Percentiles rank a stretch among this genome's conserved stretches.
Evolutionary conservation across 2,797 vertebrate genomes (phyloP).

Genomic region (Parotocinclus haroldoi): DNA sequence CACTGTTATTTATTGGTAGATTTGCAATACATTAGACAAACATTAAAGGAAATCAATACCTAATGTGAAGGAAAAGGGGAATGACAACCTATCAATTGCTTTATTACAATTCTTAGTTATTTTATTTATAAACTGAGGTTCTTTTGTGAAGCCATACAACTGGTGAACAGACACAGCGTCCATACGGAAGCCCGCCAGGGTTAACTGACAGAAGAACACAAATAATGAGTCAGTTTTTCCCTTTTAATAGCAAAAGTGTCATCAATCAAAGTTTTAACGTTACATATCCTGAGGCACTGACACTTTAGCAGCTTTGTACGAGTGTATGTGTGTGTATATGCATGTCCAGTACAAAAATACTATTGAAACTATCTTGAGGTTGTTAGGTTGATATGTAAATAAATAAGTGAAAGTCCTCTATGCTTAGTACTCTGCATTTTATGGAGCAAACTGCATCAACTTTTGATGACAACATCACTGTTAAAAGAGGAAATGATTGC

Average conservation of each 20-base stretch:
- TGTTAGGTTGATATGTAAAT: conserved; percentile 14
- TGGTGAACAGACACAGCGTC: conserved; percentile 40
- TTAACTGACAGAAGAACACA: conserved; percentile 30
- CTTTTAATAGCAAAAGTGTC: conserved; percentile 29
- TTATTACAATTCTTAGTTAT: conserved; percentile 37
- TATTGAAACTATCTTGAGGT: conserved; percentile 7
- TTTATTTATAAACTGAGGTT: conserved; percentile 43
- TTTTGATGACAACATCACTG: not conserved
- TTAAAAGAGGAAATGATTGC: conserved; percentile 33
- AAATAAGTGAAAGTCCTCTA: not conserved
- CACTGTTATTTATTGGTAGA: conserved; percentile 50
- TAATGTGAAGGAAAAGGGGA: conserved; percentile 42
- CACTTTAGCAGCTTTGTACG: conserved; percentile 35
- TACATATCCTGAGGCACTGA: conserved; percentile 39
- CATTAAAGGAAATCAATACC: conserved; percentile 54
- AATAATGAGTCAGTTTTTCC: conserved; percentile 38
- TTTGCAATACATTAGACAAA: conserved; percentile 57
- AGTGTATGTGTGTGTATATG: conserved; percentile 10
- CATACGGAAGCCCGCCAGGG: conserved; percentile 30
- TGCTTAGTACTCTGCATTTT: not conserved
- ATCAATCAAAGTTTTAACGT: conserved; percentile 1
- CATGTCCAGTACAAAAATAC: conserved; percentile 19
- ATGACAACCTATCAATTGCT: conserved; percentile 31
- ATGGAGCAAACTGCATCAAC: conserved; percentile 2
- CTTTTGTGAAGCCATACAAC: conserved; percentile 44